Conservation (phyloP, 2,113 vertebrate genomes). For the Pituophis catenifer region DNA sequence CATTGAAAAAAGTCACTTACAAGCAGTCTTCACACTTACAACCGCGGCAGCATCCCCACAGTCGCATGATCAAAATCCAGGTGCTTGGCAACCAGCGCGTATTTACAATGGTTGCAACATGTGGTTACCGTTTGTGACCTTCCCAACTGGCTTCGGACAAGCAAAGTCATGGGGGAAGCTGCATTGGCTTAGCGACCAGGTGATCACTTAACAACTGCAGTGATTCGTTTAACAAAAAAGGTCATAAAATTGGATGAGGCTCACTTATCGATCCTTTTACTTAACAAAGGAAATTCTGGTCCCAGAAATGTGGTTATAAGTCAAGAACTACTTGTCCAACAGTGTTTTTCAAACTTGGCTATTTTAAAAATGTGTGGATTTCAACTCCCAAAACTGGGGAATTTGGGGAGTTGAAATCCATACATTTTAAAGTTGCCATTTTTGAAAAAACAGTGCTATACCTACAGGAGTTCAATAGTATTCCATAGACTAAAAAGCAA, state of each 20-base stretch:
- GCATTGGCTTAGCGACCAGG: background rate
- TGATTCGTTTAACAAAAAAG: background rate
- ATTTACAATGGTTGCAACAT: background rate
- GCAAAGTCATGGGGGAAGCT: background rate
- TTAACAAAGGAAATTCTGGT: background rate
- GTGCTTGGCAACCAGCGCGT: background rate
- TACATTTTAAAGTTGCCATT: background rate
- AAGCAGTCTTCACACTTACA: background rate
- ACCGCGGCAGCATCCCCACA: background rate
- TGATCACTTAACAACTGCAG: background rate
- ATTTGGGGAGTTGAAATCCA: background rate
- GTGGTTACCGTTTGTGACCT: background rate
- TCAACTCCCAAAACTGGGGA: background rate
- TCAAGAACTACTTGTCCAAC: background rate
- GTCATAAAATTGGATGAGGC: background rate
- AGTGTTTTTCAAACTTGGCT: background rate
- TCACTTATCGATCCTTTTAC: background rate
- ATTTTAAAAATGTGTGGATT: background rate
- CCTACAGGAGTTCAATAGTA: background rate
- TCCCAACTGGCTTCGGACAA: background rate
- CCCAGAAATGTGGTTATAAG: background rate
- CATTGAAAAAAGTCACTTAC: background rate
- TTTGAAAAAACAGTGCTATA: background rate
- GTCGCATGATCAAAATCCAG: background rate
- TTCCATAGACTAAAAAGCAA: background rate